Conservation (phyloP, 2,888 invertebrate genomes). For the Meiosimyza decipiens region DNA sequence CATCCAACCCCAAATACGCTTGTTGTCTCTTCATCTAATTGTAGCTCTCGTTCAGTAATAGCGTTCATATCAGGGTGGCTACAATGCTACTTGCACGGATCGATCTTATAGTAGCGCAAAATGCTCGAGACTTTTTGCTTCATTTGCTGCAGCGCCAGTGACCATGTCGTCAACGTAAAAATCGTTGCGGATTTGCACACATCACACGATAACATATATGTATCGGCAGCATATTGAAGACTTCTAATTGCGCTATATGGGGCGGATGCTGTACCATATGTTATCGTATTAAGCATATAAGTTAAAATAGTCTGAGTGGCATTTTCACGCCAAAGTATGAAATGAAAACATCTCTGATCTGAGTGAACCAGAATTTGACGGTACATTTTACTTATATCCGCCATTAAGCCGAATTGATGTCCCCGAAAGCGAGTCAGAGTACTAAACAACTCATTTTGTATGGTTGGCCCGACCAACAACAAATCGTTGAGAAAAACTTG, state of each 20-base stretch:
- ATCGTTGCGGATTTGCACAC: slow-evolving; percentile 39
- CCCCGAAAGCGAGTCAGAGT: neutral
- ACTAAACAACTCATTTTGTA: neutral
- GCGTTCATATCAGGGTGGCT: neutral
- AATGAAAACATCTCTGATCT: neutral
- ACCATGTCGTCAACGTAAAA: slow-evolving; percentile 49
- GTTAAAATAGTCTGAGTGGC: neutral
- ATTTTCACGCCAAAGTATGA: neutral
- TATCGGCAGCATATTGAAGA: slow-evolving; percentile 31
- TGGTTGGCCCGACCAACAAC: neutral
- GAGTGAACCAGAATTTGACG: neutral
- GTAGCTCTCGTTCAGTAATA: slow-evolving; percentile 11
- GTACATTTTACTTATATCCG: neutral
- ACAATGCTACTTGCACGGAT: slow-evolving; percentile 30
- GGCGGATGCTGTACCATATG: slow-evolving; percentile 39
- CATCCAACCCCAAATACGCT: slow-evolving; percentile 31
- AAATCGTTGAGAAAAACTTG: neutral
- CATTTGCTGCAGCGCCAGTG: slow-evolving; percentile 27
- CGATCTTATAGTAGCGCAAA: slow-evolving; percentile 3
- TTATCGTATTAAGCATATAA: neutral
- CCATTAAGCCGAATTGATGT: neutral
- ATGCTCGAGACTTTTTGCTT: neutral
- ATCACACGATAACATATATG: slow-evolving; percentile 37
- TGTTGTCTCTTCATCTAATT: slow-evolving; percentile 1
- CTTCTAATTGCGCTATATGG: slow-evolving; percentile 37